Evolutionary conservation across 1,140 invertebrate species (phyloP), one percentile per base, ranked within the genome.

Genomic region (Drosophila nasuta): DNA sequence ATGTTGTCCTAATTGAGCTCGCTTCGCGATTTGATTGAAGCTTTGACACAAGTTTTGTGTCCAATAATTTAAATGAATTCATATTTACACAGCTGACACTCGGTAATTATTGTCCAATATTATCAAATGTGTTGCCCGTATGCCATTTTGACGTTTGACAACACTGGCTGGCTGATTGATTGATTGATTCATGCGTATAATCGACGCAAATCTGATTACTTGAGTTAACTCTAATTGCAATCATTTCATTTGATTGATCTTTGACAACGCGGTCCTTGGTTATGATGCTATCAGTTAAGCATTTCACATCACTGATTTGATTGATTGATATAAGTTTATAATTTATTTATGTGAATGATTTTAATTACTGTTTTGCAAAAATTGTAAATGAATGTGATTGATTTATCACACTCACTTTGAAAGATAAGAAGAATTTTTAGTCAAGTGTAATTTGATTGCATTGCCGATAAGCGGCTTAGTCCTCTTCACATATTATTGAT

Each of bases 401-500:
- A 77, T 85, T 85, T 76, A 85, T 74, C 49, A 67, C 60, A 68
- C 60, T 80, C 43, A 71, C 66, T 59, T 67, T 43, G 41, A 54
- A 51, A 57, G 81, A 85, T 83, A 83, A 81, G 67, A 85, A 8
- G 20, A 25, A 43, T 58, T 57, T 33, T 51, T 45, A 48, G 46
- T 25, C 11, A 35, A 51, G 63, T 68, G 64, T 43, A 62, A 67
- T 75, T 82, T 80, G 80, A 82, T 82, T 83, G 77, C 72, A 72
- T 48, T 59, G 38, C 15, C 45, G 71, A 83, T 67, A 80, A 75
- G 62, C 58, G 20, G 8, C 11, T 41, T 20, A 38, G 6, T 38
- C 10, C 33, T 10, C 52, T 56, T 54, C 13, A 5, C 28, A n/a
- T 5, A 5, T 17, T 54, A 33, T 54, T 15, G 10, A n/a, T 54